Base-by-base conservation (phyloP, 1,140 invertebrate genomes). In the Plectrocnemia conspersa region DNA sequence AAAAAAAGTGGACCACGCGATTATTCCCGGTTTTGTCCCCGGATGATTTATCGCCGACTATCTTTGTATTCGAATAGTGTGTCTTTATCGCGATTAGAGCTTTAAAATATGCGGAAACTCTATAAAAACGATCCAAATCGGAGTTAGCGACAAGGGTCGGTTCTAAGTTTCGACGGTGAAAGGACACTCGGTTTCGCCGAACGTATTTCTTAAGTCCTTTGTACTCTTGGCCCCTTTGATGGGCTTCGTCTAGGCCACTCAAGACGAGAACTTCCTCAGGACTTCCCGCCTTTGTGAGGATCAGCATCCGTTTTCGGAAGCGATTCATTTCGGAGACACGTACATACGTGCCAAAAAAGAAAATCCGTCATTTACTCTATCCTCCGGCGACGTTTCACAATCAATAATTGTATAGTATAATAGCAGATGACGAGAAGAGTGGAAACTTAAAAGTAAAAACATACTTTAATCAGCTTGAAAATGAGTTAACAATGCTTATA, bases 261-360 rank as follows among this genome's bases (percentile, higher is more conserved):
- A 45, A 11, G 42, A 50, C 11, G 29, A 48, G 47, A 38, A 50
- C 47, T 50, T 50, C 47, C 47, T 50, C 47, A 50, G 47, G 47
- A 50, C 47, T 50, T 50, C 47, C 47, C 33, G 32, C 32, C 32
- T 38, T 23, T 50, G 15, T 21, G 32, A 50, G 47, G 47, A 50
- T 50, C 47, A 11, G 47, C 47, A 50, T 50, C 47, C 47, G 47
- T 32, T 50, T 35, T 35, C 25, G 44, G 44, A 11, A 50, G 19
- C 16, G 9, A 50, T 38, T 13, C 23, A 15, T 16, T 16, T n/a
- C 23, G 5, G 21, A 9, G 21, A 10, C 9, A 42, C 40, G 10
- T 18, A 42, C 40, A 22, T n/a, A n/a, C n/a, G n/a, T n/a, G n/a
- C n/a, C n/a, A n/a, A n/a, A n/a, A n/a, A n/a, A n/a, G n/a, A n/a